A percentile compares a stretch with the other conserved stretches of the same genome.
Conservation (phyloP, 2,797 vertebrate species). For the Cottoperca gobio region DNA sequence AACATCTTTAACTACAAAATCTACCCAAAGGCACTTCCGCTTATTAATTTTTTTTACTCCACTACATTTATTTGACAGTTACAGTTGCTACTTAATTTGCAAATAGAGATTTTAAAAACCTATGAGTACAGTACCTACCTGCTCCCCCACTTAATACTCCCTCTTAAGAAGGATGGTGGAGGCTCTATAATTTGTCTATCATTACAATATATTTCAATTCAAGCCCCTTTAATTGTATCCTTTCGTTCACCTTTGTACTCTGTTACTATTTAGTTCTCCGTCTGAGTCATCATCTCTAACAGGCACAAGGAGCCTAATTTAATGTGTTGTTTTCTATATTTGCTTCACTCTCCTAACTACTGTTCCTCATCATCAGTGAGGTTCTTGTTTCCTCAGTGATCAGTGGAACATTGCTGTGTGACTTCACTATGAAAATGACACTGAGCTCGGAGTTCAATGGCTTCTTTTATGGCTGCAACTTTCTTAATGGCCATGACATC, state of each 20-base stretch:
- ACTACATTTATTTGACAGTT: too few species aligned
- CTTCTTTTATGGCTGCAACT: constrained; percentile 79
- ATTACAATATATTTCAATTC: background rate
- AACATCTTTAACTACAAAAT: background rate
- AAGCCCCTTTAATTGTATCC: background rate
- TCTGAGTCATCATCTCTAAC: background rate
- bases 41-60: too few species aligned
- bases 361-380: constrained; percentile 33
- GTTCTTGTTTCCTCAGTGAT: constrained; percentile 31
- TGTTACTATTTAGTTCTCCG: background rate
- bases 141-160: background rate
- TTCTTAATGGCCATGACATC: constrained; percentile 81
- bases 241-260: background rate
- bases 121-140: too few species aligned
- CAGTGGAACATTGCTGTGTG: constrained; percentile 63
- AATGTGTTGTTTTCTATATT: constrained; percentile 5
- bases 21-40: background rate
- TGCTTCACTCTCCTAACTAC: background rate
- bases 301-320: background rate
- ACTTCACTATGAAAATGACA: constrained; percentile 73
- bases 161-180: background rate
- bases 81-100: too few species aligned
- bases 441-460: constrained; percentile 71
- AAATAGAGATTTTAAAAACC: too few species aligned
- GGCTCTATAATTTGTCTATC: background rate